phyloP scores from a whole-genome alignment of 2,113 vertebrate species.

The Aramus guarauna region DNA sequence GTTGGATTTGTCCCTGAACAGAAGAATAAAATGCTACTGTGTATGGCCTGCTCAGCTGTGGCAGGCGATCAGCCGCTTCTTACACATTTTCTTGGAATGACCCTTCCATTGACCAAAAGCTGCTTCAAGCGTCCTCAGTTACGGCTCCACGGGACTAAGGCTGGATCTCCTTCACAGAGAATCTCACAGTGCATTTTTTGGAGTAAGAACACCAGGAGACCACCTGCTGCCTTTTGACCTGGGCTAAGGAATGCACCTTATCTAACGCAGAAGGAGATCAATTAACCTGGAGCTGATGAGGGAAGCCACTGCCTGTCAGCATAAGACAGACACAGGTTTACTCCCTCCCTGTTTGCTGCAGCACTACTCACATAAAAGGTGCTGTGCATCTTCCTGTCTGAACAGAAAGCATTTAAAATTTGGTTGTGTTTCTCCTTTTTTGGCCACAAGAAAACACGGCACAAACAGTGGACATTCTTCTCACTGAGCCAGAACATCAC shows the following conservation, averaged over 20 bases:
- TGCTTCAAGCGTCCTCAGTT: not conserved
- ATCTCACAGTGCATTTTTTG: accelerated
- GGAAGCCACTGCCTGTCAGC: not conserved
- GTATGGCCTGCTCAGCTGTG: not conserved
- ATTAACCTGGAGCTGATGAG: not conserved
- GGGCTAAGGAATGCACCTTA: not conserved
- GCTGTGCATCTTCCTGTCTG: not conserved
- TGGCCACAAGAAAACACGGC: not conserved
- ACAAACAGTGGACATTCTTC: not conserved
- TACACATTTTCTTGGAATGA: not conserved
- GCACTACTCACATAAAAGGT: not conserved
- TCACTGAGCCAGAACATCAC: not conserved
- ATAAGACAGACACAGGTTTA: not conserved
- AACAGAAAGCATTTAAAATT: not conserved
- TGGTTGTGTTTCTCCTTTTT: not conserved
- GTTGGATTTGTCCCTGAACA: not conserved
- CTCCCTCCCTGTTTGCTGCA: not conserved
- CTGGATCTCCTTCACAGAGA: not conserved
- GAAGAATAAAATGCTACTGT: not conserved
- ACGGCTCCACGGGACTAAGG: not conserved
- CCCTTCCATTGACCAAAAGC: not conserved
- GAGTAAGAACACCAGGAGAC: not conserved
- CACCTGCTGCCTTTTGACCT: not conserved
- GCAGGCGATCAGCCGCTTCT: not conserved
- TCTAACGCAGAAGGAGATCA: not conserved